Conservation (phyloP, 2,888 invertebrate species). For the Amiota mariae region DNA sequence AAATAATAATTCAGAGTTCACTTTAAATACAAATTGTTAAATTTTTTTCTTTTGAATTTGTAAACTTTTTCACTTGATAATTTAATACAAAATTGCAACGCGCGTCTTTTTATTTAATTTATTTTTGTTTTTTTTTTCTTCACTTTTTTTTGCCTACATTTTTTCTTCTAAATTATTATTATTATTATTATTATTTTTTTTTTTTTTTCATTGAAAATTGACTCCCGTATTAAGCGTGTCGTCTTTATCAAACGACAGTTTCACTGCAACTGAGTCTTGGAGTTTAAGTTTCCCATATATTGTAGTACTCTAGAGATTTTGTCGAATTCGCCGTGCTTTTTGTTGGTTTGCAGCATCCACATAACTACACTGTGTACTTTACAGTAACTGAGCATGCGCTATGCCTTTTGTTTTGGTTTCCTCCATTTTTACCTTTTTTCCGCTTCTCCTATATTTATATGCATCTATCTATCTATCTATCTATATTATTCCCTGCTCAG, state of each 20-base stretch:
- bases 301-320: constrained; percentile 47
- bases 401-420: not conserved
- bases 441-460: not conserved
- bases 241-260: constrained; percentile 62
- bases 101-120: constrained; percentile 19
- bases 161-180: too few relatives aligned
- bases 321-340: constrained; percentile 46
- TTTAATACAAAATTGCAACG: not conserved
- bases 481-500: not conserved
- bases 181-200: not conserved
- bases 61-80: not conserved
- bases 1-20: not conserved
- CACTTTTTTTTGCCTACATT: too few relatives aligned
- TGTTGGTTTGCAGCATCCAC: constrained; percentile 45
- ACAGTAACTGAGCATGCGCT: constrained; percentile 55
- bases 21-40: not conserved
- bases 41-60: not conserved
- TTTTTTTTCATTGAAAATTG: not conserved
- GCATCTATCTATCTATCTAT: not conserved
- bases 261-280: constrained; percentile 54
- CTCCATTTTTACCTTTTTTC: not conserved
- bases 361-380: constrained; percentile 32
- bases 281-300: not conserved
- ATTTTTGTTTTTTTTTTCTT: constrained; percentile 3
- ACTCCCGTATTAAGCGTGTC: not conserved